Evolutionary conservation across 2,797 vertebrate genomes (phyloP), one percentile per base, ranked within the genome.

Genomic region (Crocidura indochinensis): DNA sequence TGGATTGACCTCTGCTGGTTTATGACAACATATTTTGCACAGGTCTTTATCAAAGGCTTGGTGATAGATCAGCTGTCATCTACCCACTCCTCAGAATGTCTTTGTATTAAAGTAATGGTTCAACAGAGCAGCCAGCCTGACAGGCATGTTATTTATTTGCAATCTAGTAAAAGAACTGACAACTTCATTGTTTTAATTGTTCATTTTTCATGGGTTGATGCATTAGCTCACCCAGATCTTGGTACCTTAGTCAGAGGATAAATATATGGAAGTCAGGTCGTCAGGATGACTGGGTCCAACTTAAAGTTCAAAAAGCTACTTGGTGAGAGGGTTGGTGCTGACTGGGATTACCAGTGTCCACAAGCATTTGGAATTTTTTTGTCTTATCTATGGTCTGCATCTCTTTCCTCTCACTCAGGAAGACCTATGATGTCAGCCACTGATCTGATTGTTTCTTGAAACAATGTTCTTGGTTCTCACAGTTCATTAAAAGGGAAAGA

Each of bases 51-150:
- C 0, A 51, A 94, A 95, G 94, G 84, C 95, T 92, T 79, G 53
- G 85, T 97, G 96, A 98, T 95, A 96, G 95, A 98, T 97, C 96
- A 97, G 96, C 96, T 96, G 96, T 92, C 97, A 96, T 24, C 64
- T 22, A 68, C 91, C 91, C 85, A 88, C 89, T 96, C 94, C 90
- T 96, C 10, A 24, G 95, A 98, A 98, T 29, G 95, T 96, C 97
- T 98, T 97, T 98, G 97, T 97, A 96, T 95, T 97, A 92, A 98
- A 97, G 96, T 98, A 98, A 98, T 97, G 97, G 97, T 95, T 94
- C 96, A 97, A 96, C 91, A 94, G 96, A 97, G 95, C 95, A 8
- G 1, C 84, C 72, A 78, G 85, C 67, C 90, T 96, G 97, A 97
- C 97, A 97, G 93, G 73, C 77, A 2, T 0, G 29, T 96, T 97